Percentiles rank a stretch among this genome's conserved stretches.
Evolutionary conservation across 2,797 vertebrate genomes (phyloP).

Genomic region (Acanthurus leucopareius): DNA sequence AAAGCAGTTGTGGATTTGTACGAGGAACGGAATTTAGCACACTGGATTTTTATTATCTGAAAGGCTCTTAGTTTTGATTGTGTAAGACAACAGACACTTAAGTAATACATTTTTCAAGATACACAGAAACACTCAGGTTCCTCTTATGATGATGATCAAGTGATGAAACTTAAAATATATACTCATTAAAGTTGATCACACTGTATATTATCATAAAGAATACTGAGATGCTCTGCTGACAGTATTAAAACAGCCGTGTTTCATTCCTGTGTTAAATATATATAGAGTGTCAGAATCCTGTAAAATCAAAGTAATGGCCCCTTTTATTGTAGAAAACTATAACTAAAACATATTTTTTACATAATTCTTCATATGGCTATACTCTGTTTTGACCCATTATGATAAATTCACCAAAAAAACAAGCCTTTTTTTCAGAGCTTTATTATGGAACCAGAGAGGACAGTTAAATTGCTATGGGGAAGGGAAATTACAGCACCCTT

Average conservation of each 20-base stretch:
- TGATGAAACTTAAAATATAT: too few relatives aligned
- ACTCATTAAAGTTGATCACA: too few relatives aligned
- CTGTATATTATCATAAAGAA: too few relatives aligned
- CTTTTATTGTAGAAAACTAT: too few relatives aligned
- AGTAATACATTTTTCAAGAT: background rate
- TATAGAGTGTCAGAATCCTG: background rate
- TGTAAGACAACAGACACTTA: background rate
- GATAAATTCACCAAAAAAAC: background rate
- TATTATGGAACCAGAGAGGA: conserved; percentile 4
- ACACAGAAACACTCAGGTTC: too few relatives aligned
- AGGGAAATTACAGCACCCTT: conserved; percentile 71
- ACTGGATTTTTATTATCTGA: background rate
- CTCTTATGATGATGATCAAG: too few relatives aligned
- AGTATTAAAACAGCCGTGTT: background rate
- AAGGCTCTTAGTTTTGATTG: background rate
- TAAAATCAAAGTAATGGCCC: too few relatives aligned
- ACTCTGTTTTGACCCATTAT: background rate
- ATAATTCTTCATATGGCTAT: background rate
- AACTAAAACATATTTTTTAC: background rate
- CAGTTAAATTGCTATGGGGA: conserved; percentile 70
- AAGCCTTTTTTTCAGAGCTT: background rate
- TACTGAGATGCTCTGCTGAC: background rate
- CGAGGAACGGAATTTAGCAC: background rate
- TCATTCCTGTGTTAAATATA: background rate
- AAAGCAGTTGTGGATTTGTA: background rate